Evolutionary conservation across 2,113 vertebrate species (phyloP).

Genomic region (Canis aureus): DNA sequence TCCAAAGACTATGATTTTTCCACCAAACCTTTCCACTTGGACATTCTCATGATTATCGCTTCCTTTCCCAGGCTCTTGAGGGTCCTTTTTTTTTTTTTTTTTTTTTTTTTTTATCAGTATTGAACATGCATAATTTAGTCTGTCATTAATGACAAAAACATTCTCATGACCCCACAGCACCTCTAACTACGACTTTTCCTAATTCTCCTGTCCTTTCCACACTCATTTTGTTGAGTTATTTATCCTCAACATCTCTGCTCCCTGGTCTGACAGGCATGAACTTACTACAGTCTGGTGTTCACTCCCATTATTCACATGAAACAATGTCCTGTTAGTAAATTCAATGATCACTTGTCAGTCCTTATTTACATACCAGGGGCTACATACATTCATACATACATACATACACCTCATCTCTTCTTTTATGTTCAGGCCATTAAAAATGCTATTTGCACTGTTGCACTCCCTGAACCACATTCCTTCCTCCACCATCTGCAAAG

Average conservation of each 20-base stretch:
- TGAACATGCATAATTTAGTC: not conserved
- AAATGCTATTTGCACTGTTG: not conserved
- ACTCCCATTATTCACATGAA: not conserved
- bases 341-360: not conserved
- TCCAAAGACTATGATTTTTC: not conserved
- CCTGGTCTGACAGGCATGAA: not conserved
- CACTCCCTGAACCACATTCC: not conserved
- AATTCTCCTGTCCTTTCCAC: not conserved
- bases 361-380: not conserved
- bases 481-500: not conserved
- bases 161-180: not conserved
- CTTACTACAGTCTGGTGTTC: not conserved
- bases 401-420: not conserved
- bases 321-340: not conserved
- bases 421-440: not conserved
- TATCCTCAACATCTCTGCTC: not conserved
- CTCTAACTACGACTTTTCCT: not conserved
- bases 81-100: not conserved
- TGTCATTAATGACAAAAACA: not conserved
- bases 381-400: not conserved
- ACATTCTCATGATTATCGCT: not conserved
- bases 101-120: not conserved
- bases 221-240: not conserved
- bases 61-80: not conserved
- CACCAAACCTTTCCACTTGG: not conserved